These are phyloP conservation scores for Eubucco bourcierii DNA, from an alignment of 2,113 vertebrate species.

Conservation along the genomic window DNA sequence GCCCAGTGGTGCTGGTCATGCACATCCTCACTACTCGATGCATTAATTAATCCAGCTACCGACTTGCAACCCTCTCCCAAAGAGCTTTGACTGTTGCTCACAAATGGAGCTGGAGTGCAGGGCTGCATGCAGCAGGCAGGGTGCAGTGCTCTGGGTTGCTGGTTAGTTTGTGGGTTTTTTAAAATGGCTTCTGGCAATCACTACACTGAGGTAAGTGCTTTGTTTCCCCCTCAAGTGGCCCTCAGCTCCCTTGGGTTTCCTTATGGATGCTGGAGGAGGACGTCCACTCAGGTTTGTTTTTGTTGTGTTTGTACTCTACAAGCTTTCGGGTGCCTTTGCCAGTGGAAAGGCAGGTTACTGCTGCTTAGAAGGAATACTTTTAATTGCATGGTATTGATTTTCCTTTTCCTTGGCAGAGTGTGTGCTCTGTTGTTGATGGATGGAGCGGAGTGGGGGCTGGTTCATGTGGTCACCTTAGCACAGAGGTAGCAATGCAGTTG, in stretches of 20 bases:
- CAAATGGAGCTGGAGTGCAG: not conserved
- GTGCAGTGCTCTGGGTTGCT: not conserved
- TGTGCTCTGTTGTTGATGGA: not conserved
- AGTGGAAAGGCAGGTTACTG: conserved; percentile 27
- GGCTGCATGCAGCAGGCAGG: not conserved
- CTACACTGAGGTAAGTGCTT: conserved; percentile 36
- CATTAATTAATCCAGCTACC: not conserved
- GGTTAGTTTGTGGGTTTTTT: not conserved
- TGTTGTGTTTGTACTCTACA: not conserved
- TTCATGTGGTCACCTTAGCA: not conserved
- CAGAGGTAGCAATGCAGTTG: not conserved
- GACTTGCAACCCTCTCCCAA: not conserved
- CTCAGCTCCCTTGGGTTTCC: conserved; percentile 4
- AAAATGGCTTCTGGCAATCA: conserved; percentile 40
- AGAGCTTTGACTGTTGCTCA: not conserved
- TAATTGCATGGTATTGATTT: conserved; percentile 69
- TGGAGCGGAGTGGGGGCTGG: not conserved
- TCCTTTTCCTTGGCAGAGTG: not conserved
- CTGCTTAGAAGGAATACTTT: conserved; percentile 55
- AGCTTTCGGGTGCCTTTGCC: conserved; percentile 37
- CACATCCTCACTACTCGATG: rapidly evolving
- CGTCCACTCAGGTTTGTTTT: not conserved
- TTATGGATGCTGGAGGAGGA: not conserved
- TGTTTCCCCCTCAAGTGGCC: conserved; percentile 40
- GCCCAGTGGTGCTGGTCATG: not conserved